These are phyloP conservation scores for Augochlorella aurata DNA, from an alignment of 2,888 invertebrate genomes.

Conservation along the genomic window DNA sequence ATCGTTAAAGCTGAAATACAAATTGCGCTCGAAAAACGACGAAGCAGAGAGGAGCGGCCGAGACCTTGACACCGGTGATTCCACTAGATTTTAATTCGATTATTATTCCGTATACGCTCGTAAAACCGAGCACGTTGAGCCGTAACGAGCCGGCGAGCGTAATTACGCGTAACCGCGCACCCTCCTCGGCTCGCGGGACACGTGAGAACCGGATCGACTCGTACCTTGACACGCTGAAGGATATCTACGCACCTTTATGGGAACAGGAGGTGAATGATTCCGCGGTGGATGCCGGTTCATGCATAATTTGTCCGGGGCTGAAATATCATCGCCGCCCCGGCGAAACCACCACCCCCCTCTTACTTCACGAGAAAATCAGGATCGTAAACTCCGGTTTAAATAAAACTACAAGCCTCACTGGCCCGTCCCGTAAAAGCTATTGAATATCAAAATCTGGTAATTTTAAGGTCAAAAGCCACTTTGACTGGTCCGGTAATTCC, in stretches of 20 bases:
- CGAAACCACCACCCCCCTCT: not conserved
- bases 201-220: conserved; percentile 55
- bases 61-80: conserved; percentile 26
- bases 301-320: not conserved
- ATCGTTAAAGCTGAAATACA: conserved; percentile 18
- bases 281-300: not conserved
- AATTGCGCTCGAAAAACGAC: conserved; percentile 17
- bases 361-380: not conserved
- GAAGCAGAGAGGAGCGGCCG: not conserved
- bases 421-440: not conserved
- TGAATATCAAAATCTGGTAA: not conserved
- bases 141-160: conserved; percentile 66
- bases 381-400: not conserved
- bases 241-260: conserved; percentile 3
- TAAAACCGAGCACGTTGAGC: conserved; percentile 65
- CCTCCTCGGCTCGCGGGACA: conserved; percentile 32
- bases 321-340: not conserved
- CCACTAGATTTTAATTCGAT: conserved; percentile 57
- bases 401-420: not conserved
- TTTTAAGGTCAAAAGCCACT: not conserved
- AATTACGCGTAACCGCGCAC: conserved; percentile 62
- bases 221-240: conserved; percentile 34
- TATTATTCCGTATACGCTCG: conserved; percentile 64
- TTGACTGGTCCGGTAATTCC: too few relatives aligned
- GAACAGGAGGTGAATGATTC: not conserved